Base-by-base conservation (phyloP, 2,797 vertebrate genomes). In the Phoebastria nigripes region DNA sequence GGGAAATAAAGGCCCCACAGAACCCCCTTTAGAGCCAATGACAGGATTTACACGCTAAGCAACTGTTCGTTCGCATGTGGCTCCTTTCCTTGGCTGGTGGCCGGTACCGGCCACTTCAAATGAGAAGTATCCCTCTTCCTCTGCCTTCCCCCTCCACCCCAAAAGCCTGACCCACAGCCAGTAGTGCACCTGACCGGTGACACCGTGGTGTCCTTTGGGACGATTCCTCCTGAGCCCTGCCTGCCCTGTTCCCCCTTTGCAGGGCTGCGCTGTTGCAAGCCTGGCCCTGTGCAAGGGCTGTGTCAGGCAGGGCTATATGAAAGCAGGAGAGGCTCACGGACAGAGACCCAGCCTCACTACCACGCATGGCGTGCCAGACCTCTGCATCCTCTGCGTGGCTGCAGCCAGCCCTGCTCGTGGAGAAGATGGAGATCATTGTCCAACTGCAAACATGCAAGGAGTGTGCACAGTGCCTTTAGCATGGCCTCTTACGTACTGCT, bases 361-460 rank as follows among this genome's bases (percentile, higher is more conserved):
- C 0, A 1, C 1, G 0, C 25, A 6, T 2, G 18, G 22, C 0
- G 0, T 54, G 35, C 33, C 1, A 1, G 44, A n/a, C 33, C 15
- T 46, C 61, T 42, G 18, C 31, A 21, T 72, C 44, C 33, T 58
- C 63, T 51, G 15, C 1, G 0, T 1, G 9, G 16, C 49, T 77
- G 55, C 37, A 67, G 55, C 65, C 87, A 69, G 33, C 28, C 22
- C 55, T 70, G 56, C 35, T 65, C 1, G 0, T 0, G 0, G 18
- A 73, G 49, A 47, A 14, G 49, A 35, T 26, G 35, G 65, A 77
- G 17, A 46, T 26, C 41, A 19, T 42, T n/a, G n/a, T 22, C 35
- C 1, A 1, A 15, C 20, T 25, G 49, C 49, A 33, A 72, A 33
- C 63, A 58, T 0, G 46, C 13, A 41, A 20, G 39, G 15, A 6